These are phyloP conservation scores for Sesia apiformis DNA, from an alignment of 2,888 invertebrate genomes.

Conservation along the genomic window DNA sequence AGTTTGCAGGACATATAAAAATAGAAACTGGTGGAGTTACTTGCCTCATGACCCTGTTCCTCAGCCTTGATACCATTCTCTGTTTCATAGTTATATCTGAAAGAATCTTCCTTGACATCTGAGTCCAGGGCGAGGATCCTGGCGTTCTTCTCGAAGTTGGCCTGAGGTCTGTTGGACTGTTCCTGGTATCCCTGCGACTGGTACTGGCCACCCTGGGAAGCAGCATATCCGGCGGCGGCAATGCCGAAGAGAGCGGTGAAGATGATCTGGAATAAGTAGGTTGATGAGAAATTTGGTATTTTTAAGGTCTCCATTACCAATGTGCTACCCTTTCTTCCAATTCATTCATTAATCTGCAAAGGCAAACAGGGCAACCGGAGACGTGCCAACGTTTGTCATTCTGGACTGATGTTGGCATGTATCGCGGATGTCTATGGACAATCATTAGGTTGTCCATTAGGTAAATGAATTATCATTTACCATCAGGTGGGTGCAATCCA, in stretches of 20 bases:
- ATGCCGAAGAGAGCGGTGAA: slow-evolving; percentile 53
- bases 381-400: too few species aligned
- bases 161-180: slow-evolving; percentile 58
- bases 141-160: slow-evolving; percentile 48
- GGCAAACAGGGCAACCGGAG: too few species aligned
- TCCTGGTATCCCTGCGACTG: slow-evolving; percentile 32
- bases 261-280: slow-evolving; percentile 32
- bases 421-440: too few species aligned
- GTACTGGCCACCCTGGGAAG: slow-evolving; percentile 7
- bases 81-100: slow-evolving; percentile 63
- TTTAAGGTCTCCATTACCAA: too few species aligned
- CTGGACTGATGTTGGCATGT: too few species aligned
- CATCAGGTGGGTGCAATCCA: too few species aligned
- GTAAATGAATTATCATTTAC: too few species aligned
- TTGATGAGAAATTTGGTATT: too few species aligned
- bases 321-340: too few species aligned
- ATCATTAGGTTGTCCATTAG: too few species aligned
- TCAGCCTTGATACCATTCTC: slow-evolving; percentile 67
- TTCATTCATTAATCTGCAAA: too few species aligned
- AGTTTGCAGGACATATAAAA: too few species aligned
- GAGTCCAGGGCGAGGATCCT: slow-evolving; percentile 53
- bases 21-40: slow-evolving; percentile 1
- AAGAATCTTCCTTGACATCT: slow-evolving; percentile 60
- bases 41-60: slow-evolving; percentile 62
- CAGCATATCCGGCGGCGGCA: slow-evolving; percentile 43